These are phyloP conservation scores for Neria commutata DNA, from an alignment of 2,888 invertebrate species.

Conservation along the genomic window DNA sequence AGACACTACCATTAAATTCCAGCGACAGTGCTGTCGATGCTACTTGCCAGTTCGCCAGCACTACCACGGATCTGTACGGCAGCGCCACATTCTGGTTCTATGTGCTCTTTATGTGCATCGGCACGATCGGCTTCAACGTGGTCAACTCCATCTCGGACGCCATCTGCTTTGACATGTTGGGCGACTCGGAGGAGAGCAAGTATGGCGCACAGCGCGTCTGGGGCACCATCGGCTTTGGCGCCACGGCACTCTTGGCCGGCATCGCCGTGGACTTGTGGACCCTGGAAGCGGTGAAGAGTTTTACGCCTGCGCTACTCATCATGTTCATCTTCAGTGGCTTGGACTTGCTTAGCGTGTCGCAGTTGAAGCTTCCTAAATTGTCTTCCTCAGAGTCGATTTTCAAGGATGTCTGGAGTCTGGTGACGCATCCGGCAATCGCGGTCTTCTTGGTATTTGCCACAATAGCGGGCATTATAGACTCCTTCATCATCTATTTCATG, in stretches of 20 bases:
- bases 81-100: conserved; percentile 76
- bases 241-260: conserved; percentile 75
- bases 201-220: conserved; percentile 83
- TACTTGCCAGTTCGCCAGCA: conserved; percentile 32
- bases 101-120: conserved; percentile 73
- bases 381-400: conserved; percentile 73
- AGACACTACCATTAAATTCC: neutral
- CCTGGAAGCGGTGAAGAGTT: conserved; percentile 65
- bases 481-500: conserved; percentile 81
- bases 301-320: conserved; percentile 75
- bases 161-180: conserved; percentile 86
- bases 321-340: conserved; percentile 69
- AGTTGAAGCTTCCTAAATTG: conserved; percentile 70
- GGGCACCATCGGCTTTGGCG: conserved; percentile 82
- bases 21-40: conserved; percentile 13
- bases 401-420: conserved; percentile 68
- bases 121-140: conserved; percentile 82
- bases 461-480: conserved; percentile 78
- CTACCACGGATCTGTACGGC: conserved; percentile 63
- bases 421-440: conserved; percentile 70
- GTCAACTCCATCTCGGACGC: conserved; percentile 88
- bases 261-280: conserved; percentile 73
- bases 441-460: conserved; percentile 76
- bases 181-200: conserved; percentile 70
- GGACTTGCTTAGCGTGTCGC: conserved; percentile 71